These are phyloP conservation scores for Athalia cordata DNA, from an alignment of 2,888 invertebrate genomes.

Conservation along the genomic window DNA sequence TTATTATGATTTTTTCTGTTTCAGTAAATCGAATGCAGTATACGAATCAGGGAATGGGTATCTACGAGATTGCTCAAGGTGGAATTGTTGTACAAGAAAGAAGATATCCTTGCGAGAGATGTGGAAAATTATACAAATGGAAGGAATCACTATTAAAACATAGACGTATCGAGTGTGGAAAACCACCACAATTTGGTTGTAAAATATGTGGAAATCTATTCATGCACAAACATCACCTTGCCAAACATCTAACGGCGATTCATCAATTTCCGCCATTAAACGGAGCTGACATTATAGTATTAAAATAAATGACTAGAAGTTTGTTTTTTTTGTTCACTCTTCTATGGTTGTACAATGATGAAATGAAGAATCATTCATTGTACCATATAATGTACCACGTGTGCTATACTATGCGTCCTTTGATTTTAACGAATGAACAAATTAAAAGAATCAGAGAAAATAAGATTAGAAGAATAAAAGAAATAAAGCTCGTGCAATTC, in stretches of 20 bases:
- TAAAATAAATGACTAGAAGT: background rate
- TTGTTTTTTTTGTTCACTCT: background rate
- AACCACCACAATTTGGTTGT: slow-evolving; percentile 68
- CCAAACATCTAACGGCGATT: slow-evolving; percentile 60
- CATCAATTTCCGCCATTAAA: slow-evolving; percentile 53
- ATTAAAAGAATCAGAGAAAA: too few relatives aligned
- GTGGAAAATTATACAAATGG: slow-evolving; percentile 68
- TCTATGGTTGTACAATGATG: slow-evolving; percentile 3
- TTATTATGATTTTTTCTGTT: slow-evolving; percentile 48
- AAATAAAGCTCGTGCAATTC: too few relatives aligned
- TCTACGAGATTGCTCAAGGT: slow-evolving; percentile 19
- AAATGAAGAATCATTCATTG: slow-evolving; percentile 1
- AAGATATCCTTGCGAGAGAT: slow-evolving; percentile 61
- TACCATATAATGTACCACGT: background rate
- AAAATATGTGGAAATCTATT: slow-evolving; percentile 69
- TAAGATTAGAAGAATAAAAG: too few relatives aligned
- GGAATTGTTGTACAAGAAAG: slow-evolving; percentile 47
- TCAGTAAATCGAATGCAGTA: slow-evolving; percentile 45
- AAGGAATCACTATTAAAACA: slow-evolving; percentile 67
- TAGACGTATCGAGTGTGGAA: slow-evolving; percentile 66
- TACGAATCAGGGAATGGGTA: slow-evolving; percentile 41
- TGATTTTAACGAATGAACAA: too few relatives aligned
- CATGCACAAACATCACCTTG: slow-evolving; percentile 75
- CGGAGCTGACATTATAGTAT: slow-evolving; percentile 45
- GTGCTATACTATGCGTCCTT: background rate